A percentile compares a stretch with the other conserved stretches of the same genome.
Conservation (phyloP, 2,797 vertebrate genomes). For the Erpetoichthys calabaricus region DNA sequence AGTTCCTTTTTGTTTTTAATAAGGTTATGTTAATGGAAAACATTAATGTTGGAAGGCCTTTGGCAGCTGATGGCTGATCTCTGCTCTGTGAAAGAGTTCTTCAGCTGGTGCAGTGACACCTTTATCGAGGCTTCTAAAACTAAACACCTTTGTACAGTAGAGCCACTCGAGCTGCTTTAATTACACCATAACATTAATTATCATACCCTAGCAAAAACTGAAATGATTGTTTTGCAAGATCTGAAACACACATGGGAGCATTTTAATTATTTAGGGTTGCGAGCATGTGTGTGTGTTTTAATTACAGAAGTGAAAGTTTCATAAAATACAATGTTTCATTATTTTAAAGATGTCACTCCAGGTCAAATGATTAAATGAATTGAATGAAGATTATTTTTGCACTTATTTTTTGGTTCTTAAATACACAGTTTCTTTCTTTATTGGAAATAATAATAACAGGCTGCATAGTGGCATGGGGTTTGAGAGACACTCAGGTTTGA, state of each 20-base stretch:
- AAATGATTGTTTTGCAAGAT: conserved; percentile 1
- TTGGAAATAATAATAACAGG: too few species aligned
- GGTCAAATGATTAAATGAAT: too few species aligned
- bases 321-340: too few species aligned
- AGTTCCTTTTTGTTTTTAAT: conserved; percentile 11
- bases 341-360: too few species aligned
- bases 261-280: not conserved
- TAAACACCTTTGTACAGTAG: not conserved
- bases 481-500: too few species aligned
- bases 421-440: too few species aligned
- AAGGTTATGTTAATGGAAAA: conserved; percentile 19
- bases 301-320: too few species aligned
- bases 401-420: too few species aligned
- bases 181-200: conserved; percentile 7
- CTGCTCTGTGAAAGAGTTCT: not conserved
- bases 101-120: conserved; percentile 1
- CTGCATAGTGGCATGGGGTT: too few species aligned
- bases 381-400: too few species aligned
- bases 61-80: conserved; percentile 17
- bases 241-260: conserved; percentile 6
- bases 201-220: conserved; percentile 8
- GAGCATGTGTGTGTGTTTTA: not conserved
- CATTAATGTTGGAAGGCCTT: conserved; percentile 5
- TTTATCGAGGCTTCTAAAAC: not conserved
- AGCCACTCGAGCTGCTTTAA: conserved; percentile 1